Evolutionary conservation across 1,140 invertebrate genomes (phyloP).

Genomic region (Drosophila ficusphila): DNA sequence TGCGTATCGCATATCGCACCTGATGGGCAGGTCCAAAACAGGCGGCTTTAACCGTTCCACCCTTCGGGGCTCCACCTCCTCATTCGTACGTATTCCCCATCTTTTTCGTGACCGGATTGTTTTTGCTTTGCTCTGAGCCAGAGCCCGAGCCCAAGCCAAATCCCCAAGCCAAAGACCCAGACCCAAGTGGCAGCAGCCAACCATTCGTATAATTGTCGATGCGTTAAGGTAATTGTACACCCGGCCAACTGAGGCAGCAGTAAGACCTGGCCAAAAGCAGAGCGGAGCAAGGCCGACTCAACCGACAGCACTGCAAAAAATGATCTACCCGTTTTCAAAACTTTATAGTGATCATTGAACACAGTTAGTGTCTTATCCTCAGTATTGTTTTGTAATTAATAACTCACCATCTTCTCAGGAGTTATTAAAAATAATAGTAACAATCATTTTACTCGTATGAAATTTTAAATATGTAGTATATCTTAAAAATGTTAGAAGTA

Average conservation of each 20-base stretch:
- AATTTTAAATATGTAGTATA: not conserved
- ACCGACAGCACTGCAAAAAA: constrained; percentile 6
- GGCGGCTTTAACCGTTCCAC: constrained; percentile 6
- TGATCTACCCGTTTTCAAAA: not conserved
- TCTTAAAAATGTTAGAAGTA: too few relatives aligned
- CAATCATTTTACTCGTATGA: too few relatives aligned
- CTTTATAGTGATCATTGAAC: too few relatives aligned
- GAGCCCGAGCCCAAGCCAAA: not conserved
- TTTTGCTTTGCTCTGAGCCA: not conserved
- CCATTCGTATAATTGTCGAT: constrained; percentile 84
- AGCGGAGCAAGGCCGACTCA: constrained; percentile 60
- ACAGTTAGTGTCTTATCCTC: too few relatives aligned
- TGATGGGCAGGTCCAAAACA: constrained; percentile 56
- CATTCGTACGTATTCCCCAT: not conserved
- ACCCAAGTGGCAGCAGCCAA: constrained; percentile 47
- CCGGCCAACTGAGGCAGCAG: constrained; percentile 40
- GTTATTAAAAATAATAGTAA: too few relatives aligned
- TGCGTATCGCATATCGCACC: constrained; percentile 83
- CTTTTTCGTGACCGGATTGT: constrained; percentile 7
- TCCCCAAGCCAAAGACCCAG: constrained; percentile 16
- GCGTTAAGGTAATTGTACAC: constrained; percentile 84
- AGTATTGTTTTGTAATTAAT: too few relatives aligned
- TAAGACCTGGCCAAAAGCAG: constrained; percentile 36
- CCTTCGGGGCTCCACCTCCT: not conserved
- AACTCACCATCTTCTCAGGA: too few relatives aligned